Evolutionary conservation across 2,113 vertebrate genomes (phyloP), one percentile per base, ranked within the genome.

Genomic region (Odocoileus virginianus): DNA sequence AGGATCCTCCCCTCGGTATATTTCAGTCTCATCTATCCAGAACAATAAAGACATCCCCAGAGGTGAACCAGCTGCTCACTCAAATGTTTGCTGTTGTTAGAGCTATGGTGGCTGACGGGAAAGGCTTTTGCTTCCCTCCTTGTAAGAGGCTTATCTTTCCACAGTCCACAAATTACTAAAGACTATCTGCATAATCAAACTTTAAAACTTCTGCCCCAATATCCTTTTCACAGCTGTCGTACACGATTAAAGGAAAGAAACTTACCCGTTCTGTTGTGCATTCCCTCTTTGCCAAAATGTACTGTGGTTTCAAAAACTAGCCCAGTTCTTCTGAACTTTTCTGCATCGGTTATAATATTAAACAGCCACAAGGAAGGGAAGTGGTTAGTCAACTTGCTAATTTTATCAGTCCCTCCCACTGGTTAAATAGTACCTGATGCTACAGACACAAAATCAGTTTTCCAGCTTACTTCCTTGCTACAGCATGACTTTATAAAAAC

Each of bases 351-450:
- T 98, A 98, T 96, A 97, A 98, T 98, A 97, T 98, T 97, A 98
- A 98, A 98, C 98, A 98, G 97, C 97, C 98, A 98, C 98, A 98
- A 98, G 98, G 97, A 98, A 98, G 98, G 99, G 99, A 99, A 99
- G 99, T 99, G 98, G 99, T 99, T 99, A 99, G 98, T 99, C 98
- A 98, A 98, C 98, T 98, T 97, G 95, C 97, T 98, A 97, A 97
- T 98, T 99, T 97, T 99, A 98, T 98, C 98, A 97, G 97, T 98
- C 98, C 98, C 98, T 98, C 98, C 98, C 98, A 98, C 98, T 98
- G 98, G 97, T 98, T 96, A 98, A 98, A 96, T 94, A 97, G 90
- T 97, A 98, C 96, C 95, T 96, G 97, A 97, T 96, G 90, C 94
- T 91, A 30, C 87, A 86, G 96, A 81, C 16, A 85, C 50, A 57